Base-by-base conservation (phyloP, 2,797 vertebrate species). In the Leptoclinus maculatus region DNA sequence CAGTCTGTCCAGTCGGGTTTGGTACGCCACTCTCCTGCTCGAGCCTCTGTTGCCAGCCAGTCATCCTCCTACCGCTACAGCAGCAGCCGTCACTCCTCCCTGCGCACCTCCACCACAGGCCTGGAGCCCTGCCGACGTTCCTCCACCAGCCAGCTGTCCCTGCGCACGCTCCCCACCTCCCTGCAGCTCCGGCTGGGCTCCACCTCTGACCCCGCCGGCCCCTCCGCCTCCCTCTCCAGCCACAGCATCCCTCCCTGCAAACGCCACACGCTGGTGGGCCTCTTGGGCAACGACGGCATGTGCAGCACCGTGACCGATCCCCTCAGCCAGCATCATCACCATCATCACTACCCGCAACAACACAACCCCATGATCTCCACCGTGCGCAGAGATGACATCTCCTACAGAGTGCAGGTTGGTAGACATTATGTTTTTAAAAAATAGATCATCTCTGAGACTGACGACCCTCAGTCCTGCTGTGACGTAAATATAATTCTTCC, bases 221-320 rank as follows among this genome's bases (percentile, higher is more conserved):
- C 97, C 74, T 97, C 98, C 2, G 96, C 95, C 77, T 98, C 98
- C 87, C 97, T 97, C 83, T 98, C 98, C 90, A 98, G 97, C 93
- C 97, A 99, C 93, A 98, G 97, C 95, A 98, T 99, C 94, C 97
- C 97, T 0, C 97, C 97, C 88, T 98, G 97, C 94, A 99, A 99
- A 80, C 95, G 97, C 59, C 96, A 97, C 87, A 96, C 98, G 16
- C 95, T 99, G 36, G 97, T 96, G 85, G 97, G 98, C 77, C 96
- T 99, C 83, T 96, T 99, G 78, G 97, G 97, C 82, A 97, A 95
- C 38, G 98, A 98, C 72, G 95, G 96, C 62, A 76, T 91, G 64
- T 91, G 88, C 87, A 63, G 76, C 80, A 71, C 89, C 3, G 81
- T 90, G 49, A 90, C 88, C 0, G 92, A 94, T 6, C 92, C 88